Evolutionary conservation across 2,888 invertebrate genomes (phyloP), one percentile per base, ranked within the genome.

Genomic region (Thymelicus acteon): DNA sequence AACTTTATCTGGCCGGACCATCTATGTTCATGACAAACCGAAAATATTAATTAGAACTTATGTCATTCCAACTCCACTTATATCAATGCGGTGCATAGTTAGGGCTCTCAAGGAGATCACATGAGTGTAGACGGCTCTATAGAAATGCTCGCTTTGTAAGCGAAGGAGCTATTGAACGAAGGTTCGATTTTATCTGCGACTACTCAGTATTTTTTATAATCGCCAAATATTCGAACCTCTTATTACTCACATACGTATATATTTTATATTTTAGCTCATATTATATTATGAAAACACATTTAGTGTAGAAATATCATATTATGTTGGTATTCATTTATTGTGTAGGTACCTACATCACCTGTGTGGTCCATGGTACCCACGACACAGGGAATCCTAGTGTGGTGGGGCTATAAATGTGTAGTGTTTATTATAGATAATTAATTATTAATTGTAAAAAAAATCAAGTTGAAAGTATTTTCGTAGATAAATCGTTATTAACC

Each of bases 1-100:
- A 52, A 52, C 15, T 19, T 12, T 52, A 12, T 52, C 6, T 52
- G 7, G 0, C 19, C 6, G 3, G 49, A 13, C 19, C 49, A 15
- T 19, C 19, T 19, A 39, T 37, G 13, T 40, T 24, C 24, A 60
- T 31, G 24, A 61, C 24, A 63, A 63, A 49, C 39, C 49, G 12
- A 39, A 31, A 52, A 49, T 57, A 65, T 47, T 65, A 57, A 57
- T 57, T 52, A 57, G 31, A 47, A 65, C 57, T 61, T 47, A 52
- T 65, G 65, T 65, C 57, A 65, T 57, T 65, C 58, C 52, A 54
- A 65, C 57, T 47, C 57, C 65, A 40, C 64, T 54, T 31, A 15
- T 52, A 65, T 65, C 57, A 57, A 65, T 57, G 47, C 39, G 65
- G 19, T 65, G 57, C 57, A 65, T 64, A 65, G 65, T 65, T 65